A percentile compares a stretch with the other conserved stretches of the same genome.
These are phyloP conservation scores for Aegotheles bennettii DNA, from an alignment of 2,113 vertebrate species.

Conservation along the genomic window DNA sequence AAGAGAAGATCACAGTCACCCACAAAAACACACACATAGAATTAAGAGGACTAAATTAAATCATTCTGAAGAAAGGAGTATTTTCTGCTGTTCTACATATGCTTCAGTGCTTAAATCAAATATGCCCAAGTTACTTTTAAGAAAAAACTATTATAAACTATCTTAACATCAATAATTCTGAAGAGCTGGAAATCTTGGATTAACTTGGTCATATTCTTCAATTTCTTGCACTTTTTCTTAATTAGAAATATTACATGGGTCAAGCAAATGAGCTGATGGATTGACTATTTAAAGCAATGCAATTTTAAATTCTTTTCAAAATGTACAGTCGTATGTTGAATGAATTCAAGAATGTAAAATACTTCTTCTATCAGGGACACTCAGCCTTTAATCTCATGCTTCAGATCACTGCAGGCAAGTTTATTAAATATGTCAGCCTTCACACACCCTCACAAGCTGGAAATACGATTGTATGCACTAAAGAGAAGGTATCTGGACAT, in stretches of 20 bases:
- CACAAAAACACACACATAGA: background rate
- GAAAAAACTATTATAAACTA: background rate
- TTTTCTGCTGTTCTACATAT: background rate
- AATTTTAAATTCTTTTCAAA: background rate
- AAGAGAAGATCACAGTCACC: background rate
- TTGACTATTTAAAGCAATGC: background rate
- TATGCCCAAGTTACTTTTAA: background rate
- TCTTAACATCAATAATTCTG: background rate
- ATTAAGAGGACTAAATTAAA: background rate
- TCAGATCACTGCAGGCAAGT: background rate
- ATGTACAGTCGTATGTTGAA: background rate
- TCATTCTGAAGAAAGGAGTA: background rate
- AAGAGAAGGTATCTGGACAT: background rate
- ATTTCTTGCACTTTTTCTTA: background rate
- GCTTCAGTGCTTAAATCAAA: background rate
- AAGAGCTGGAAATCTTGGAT: background rate
- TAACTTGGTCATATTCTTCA: background rate
- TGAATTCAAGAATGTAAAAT: background rate
- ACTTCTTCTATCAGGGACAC: background rate
- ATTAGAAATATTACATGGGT: background rate
- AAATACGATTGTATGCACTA: rapidly evolving
- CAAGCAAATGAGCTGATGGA: background rate
- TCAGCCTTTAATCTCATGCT: background rate
- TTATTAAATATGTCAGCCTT: background rate
- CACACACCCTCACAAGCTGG: background rate